These are phyloP conservation scores for Zaprionus camerounensis DNA, from an alignment of 1,140 invertebrate genomes.

Conservation along the genomic window DNA sequence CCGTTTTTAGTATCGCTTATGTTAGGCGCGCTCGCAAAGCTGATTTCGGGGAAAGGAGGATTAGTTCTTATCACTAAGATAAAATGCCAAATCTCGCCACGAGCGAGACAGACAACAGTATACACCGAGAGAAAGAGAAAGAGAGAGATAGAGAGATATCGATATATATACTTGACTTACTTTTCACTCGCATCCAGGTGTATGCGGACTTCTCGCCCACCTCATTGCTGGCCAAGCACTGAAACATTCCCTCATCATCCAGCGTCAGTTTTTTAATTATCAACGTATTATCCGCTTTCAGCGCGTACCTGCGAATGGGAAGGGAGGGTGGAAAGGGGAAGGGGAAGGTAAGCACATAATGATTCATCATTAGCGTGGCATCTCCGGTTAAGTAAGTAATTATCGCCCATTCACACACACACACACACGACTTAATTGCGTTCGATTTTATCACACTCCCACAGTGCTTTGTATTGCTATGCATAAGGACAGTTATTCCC, in stretches of 20 bases:
- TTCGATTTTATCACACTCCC: conserved; percentile 17
- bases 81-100: neutral
- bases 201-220: conserved; percentile 95
- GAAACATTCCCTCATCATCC: conserved; percentile 96
- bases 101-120: neutral
- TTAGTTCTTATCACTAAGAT: conserved; percentile 22
- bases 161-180: conserved; percentile 87
- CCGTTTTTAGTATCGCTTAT: conserved; percentile 35
- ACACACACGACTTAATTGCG: conserved; percentile 10
- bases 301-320: conserved; percentile 49
- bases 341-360: conserved; percentile 6
- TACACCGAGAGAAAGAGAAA: neutral
- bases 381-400: conserved; percentile 15
- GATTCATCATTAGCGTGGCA: conserved; percentile 29
- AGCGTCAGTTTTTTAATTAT: conserved; percentile 92
- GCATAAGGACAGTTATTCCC: neutral
- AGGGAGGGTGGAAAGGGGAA: neutral
- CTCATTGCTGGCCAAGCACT: conserved; percentile 95
- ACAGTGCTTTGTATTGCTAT: no score
- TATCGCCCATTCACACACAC: conserved; percentile 4
- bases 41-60: neutral
- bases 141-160: neutral
- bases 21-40: conserved; percentile 18
- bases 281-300: conserved; percentile 91
- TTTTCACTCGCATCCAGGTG: conserved; percentile 97